phyloP scores from a whole-genome alignment of 30 jellyfish, hydroid and myxozoan species.

The Hydra vulgaris region DNA sequence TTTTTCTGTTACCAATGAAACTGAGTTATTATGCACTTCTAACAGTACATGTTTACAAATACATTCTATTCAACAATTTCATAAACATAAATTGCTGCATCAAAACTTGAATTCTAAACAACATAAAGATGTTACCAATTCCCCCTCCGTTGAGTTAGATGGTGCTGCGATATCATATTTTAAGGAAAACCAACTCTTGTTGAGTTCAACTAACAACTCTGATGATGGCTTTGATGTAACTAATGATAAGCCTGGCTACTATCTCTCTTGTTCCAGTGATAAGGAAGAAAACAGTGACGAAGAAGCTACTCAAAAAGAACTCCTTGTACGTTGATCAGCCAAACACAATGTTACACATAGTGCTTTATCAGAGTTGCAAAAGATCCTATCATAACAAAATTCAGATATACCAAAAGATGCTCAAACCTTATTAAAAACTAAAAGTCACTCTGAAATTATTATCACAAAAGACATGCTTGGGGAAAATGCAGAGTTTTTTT shows the following conservation, averaged over 20 bases:
- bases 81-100: background rate
- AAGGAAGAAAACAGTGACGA: background rate
- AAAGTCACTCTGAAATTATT: background rate
- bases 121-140: background rate
- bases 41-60: background rate
- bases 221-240: background rate
- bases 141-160: background rate
- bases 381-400: background rate
- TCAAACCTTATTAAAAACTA: background rate
- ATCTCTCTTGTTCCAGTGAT: background rate
- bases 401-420: background rate
- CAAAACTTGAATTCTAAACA: background rate
- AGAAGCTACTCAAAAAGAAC: background rate
- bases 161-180: background rate
- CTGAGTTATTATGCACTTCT: background rate
- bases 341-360: background rate
- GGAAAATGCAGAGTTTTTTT: background rate
- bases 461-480: background rate
- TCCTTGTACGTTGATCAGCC: background rate
- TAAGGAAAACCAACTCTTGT: background rate
- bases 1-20: background rate
- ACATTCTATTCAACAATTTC: background rate
- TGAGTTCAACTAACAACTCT: background rate
- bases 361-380: background rate
- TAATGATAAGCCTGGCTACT: background rate